Evolutionary conservation across 2,888 invertebrate genomes (phyloP).

Genomic region (Lymantria monacha): DNA sequence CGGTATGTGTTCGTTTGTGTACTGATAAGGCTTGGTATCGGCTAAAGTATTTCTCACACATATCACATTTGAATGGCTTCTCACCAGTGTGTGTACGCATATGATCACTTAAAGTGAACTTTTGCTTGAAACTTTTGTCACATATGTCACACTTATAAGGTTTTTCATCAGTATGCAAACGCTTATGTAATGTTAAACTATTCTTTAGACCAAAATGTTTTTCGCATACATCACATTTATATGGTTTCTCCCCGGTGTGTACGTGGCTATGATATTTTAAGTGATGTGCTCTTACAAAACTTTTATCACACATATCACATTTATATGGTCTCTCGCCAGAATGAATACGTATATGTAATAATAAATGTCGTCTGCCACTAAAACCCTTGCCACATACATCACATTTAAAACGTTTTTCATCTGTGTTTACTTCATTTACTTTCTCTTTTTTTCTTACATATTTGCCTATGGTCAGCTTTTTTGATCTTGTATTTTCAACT

Average conservation of each 20-base stretch:
- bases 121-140: neutral
- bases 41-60: neutral
- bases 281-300: too few species aligned
- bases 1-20: neutral
- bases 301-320: too few species aligned
- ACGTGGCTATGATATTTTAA: neutral
- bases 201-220: neutral
- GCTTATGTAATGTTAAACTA: neutral
- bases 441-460: too few species aligned
- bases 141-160: neutral
- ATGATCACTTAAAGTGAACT: neutral
- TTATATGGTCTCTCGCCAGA: too few species aligned
- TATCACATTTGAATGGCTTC: neutral
- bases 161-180: neutral
- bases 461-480: too few species aligned
- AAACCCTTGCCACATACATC: too few species aligned
- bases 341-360: too few species aligned
- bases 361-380: too few species aligned
- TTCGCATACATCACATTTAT: neutral
- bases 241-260: neutral
- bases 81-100: neutral
- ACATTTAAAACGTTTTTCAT: too few species aligned
- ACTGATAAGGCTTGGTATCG: neutral
- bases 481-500: too few species aligned
- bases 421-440: too few species aligned